These are phyloP conservation scores for Abrostola triplasia DNA, from an alignment of 2,888 invertebrate species.

Conservation along the genomic window DNA sequence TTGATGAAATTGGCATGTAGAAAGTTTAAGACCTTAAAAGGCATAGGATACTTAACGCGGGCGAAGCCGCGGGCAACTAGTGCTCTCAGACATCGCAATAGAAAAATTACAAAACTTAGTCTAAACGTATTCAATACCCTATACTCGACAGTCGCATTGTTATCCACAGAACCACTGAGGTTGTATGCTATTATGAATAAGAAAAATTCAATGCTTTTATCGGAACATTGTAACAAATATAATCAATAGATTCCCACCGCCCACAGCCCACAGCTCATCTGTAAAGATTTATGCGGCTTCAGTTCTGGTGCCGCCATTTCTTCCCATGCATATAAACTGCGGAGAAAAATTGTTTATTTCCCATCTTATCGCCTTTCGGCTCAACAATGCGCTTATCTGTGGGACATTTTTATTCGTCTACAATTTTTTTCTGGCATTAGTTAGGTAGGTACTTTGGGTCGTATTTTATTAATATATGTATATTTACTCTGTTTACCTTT, in stretches of 20 bases:
- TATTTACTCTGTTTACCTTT: no score
- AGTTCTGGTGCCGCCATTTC: constrained; percentile 53
- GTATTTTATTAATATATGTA: no score
- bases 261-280: constrained; percentile 56
- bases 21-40: no score
- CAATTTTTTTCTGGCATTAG: constrained; percentile 28
- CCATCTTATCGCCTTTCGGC: constrained; percentile 46
- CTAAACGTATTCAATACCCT: no score
- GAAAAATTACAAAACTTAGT: no score
- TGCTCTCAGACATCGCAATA: no score
- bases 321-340: constrained; percentile 48
- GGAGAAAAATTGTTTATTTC: constrained; percentile 62
- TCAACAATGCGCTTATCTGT: constrained; percentile 7
- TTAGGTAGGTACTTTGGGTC: constrained; percentile 5
- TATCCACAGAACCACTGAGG: neutral
- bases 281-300: constrained; percentile 73
- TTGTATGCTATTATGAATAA: neutral
- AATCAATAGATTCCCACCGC: constrained; percentile 48
- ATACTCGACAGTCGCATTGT: no score
- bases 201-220: constrained; percentile 43
- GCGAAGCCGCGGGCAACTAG: no score
- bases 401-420: constrained; percentile 28
- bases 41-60: no score
- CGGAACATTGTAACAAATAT: constrained; percentile 30
- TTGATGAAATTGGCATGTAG: no score